Evolutionary conservation across 2,888 invertebrate species (phyloP), one percentile per base, ranked within the genome.

Genomic region (Frankliniella fusca): DNA sequence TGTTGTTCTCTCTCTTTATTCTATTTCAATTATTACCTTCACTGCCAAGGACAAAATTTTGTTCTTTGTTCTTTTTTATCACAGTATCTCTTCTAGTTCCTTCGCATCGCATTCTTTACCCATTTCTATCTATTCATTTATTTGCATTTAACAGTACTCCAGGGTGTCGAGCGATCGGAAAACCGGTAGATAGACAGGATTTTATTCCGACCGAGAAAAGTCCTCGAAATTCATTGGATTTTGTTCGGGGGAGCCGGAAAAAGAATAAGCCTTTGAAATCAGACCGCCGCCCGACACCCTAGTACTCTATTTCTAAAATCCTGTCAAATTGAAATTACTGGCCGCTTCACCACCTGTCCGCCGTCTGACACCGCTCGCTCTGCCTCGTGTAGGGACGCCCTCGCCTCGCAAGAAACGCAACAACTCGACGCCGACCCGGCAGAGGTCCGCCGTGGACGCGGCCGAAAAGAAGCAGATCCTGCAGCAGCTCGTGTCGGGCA

Each of bases 381-480:
- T 38, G 38, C 38, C 38, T 38, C 38, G 38, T 5, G 38, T 89
- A 94, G 94, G 93, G 87, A 92, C 93, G 76, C 94, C 94, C 49
- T 94, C 94, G 82, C 94, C 94, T 81, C 91, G 94, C 85, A 93
- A 94, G 89, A 93, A 94, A 88, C 91, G 94, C 85, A 94, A 94
- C 89, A 94, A 94, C 87, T 94, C 94, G 12, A 94, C 94, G 38
- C 94, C 94, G 38, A 93, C 93, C 15, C 93, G 93, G 89, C 93
- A 93, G 87, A 93, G 92, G 86, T 92, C 92, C 50, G 93, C 93
- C 54, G 94, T 94, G 88, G 94, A 94, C 85, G 92, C 92, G 28
- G 93, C 93, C 54, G 94, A 94, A 88, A 94, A 94, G 88, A 94
- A 93, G 86, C 93, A 93, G 88, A 94, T 94, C 83, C 90, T 94